These are phyloP conservation scores for Ceyx melanurus DNA, from an alignment of 2,113 vertebrate genomes.

Conservation along the genomic window DNA sequence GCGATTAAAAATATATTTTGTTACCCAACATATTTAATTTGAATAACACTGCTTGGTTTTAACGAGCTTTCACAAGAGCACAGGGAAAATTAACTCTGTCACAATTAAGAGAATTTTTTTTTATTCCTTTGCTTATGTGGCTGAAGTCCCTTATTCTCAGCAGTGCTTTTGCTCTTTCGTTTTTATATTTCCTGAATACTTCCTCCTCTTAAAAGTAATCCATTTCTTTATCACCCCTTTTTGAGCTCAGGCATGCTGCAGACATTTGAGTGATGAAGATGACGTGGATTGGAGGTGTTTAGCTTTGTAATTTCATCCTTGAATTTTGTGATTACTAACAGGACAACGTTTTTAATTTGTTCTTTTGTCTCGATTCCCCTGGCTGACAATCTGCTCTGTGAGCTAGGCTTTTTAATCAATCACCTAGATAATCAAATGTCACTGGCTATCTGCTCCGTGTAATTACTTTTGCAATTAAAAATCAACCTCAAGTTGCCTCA, in stretches of 20 bases:
- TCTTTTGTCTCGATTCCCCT: constrained; percentile 97
- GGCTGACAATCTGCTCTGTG: constrained; percentile 94
- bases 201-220: constrained; percentile 83
- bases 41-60: constrained; percentile 13
- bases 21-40: background rate
- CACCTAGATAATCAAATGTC: constrained; percentile 99
- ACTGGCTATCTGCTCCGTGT: constrained; percentile 99
- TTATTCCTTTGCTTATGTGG: constrained; percentile 34
- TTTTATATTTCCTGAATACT: constrained; percentile 70
- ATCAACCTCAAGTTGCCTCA: constrained; percentile 99
- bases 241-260: constrained; percentile 54
- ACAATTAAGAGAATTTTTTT: constrained; percentile 43
- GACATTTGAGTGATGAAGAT: constrained; percentile 79
- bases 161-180: constrained; percentile 29
- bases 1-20: background rate
- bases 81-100: constrained; percentile 42
- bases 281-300: constrained; percentile 84
- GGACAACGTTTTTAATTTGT: constrained; percentile 99
- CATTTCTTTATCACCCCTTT: constrained; percentile 64
- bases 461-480: constrained; percentile 99
- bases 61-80: constrained; percentile 14
- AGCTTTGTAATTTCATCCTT: constrained; percentile 98
- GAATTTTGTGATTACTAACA: constrained; percentile 99
- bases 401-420: constrained; percentile 99
- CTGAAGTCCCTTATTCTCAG: constrained; percentile 67